Evolutionary conservation across 2,888 invertebrate genomes (phyloP).

Genomic region (Caenorhabditis sp.): DNA sequence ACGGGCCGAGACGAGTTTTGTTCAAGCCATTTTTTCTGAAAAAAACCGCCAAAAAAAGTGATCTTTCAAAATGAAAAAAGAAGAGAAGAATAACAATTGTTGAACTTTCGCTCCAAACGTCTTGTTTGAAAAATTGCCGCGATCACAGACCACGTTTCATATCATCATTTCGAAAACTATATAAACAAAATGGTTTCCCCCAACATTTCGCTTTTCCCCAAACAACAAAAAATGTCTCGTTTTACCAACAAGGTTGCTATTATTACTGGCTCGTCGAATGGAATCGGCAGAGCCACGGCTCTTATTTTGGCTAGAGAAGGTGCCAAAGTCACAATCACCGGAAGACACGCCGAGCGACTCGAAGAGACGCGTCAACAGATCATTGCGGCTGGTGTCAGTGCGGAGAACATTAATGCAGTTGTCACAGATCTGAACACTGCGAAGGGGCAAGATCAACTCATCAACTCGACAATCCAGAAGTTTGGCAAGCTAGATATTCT

Average conservation of each 20-base stretch:
- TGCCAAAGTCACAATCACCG: conserved; percentile 43
- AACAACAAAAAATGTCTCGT: neutral
- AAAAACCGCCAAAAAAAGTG: no score
- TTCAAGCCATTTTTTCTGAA: no score
- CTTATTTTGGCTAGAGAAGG: conserved; percentile 39
- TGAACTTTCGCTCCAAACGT: no score
- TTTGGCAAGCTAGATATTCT: conserved; percentile 31
- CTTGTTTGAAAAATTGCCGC: no score
- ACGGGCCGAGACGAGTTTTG: no score
- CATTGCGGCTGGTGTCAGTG: conserved; percentile 15
- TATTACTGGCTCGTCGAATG: conserved; percentile 33
- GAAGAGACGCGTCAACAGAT: conserved; percentile 31
- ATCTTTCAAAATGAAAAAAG: no score
- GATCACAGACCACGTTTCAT: no score
- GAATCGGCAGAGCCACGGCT: conserved; percentile 41
- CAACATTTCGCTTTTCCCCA: no score
- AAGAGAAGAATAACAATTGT: no score
- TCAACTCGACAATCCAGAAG: conserved; percentile 12
- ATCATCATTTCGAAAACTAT: no score
- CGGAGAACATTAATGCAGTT: conserved; percentile 8
- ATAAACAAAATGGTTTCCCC: no score
- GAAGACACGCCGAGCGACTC: conserved; percentile 32
- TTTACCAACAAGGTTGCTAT: conserved; percentile 8
- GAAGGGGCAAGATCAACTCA: conserved; percentile 11
- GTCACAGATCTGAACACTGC: conserved; percentile 20